Evolutionary conservation across 2,113 vertebrate species (phyloP).

Genomic region (Ammodytes dubius): DNA sequence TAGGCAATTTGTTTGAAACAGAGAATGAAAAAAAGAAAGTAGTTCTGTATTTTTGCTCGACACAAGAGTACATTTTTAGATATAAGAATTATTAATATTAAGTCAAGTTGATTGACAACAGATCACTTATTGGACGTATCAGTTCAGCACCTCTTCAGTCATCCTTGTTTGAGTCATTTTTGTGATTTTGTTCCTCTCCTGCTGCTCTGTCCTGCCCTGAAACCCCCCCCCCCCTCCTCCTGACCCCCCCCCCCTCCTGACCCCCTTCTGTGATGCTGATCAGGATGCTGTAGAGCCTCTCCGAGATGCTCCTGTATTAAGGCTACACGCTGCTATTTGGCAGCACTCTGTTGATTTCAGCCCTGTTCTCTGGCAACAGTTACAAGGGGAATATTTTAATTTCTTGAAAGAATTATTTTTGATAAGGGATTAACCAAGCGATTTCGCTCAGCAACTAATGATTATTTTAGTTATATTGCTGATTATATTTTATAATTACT

Average conservation of each 20-base stretch:
- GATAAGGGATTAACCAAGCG: slow-evolving; percentile 27
- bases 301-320: slow-evolving; percentile 44
- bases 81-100: too few relatives aligned
- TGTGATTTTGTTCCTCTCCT: slow-evolving; percentile 8
- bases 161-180: background rate
- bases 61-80: too few relatives aligned
- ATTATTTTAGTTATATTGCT: background rate
- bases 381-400: slow-evolving; percentile 55
- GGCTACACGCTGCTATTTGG: slow-evolving; percentile 56
- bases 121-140: background rate
- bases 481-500: background rate
- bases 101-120: background rate
- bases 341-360: slow-evolving; percentile 60
- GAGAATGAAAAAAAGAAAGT: background rate
- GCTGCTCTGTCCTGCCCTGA: background rate
- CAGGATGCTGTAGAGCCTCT: slow-evolving; percentile 62
- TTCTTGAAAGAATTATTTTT: slow-evolving; percentile 47
- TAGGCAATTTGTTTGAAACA: background rate
- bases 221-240: background rate
- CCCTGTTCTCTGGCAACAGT: slow-evolving; percentile 35
- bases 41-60: too few relatives aligned
- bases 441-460: background rate
- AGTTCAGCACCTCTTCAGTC: background rate
- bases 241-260: background rate
- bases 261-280: slow-evolving; percentile 54